These are phyloP conservation scores for Petrocephalus schoutedeni DNA, from an alignment of 2,797 vertebrate species.

Conservation along the genomic window DNA sequence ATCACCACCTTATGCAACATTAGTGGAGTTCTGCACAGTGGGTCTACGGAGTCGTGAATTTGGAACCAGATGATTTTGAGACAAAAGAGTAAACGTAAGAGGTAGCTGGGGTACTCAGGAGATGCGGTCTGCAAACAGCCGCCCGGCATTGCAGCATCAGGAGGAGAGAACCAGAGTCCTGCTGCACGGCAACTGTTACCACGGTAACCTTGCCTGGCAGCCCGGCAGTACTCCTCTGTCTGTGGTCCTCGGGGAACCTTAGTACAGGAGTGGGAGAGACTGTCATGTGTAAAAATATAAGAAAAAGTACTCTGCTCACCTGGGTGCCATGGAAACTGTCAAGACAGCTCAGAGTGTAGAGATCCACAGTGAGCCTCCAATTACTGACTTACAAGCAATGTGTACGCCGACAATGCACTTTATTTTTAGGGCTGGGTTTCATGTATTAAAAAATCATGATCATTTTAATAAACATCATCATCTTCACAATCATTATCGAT, in stretches of 20 bases:
- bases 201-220: conserved; percentile 68
- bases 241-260: conserved; percentile 57
- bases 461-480: neutral
- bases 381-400: neutral
- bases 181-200: conserved; percentile 74
- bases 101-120: conserved; percentile 58
- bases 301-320: conserved; percentile 13
- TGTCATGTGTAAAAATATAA: conserved; percentile 19
- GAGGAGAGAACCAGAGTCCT: conserved; percentile 54
- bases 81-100: conserved; percentile 29
- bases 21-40: conserved; percentile 44
- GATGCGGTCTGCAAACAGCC: conserved; percentile 45
- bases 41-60: conserved; percentile 40
- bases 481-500: neutral
- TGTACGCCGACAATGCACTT: neutral
- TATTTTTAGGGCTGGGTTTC: neutral
- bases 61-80: conserved; percentile 35
- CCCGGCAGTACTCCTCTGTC: conserved; percentile 55
- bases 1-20: conserved; percentile 37
- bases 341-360: neutral
- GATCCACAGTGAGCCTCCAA: neutral
- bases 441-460: neutral
- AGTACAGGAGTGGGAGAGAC: conserved; percentile 64
- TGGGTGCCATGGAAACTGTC: neutral
- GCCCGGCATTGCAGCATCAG: conserved; percentile 55